A percentile compares a stretch with the other conserved stretches of the same genome.
These are phyloP conservation scores for Charadrius vociferus DNA, from an alignment of 2,113 vertebrate species.

Conservation along the genomic window DNA sequence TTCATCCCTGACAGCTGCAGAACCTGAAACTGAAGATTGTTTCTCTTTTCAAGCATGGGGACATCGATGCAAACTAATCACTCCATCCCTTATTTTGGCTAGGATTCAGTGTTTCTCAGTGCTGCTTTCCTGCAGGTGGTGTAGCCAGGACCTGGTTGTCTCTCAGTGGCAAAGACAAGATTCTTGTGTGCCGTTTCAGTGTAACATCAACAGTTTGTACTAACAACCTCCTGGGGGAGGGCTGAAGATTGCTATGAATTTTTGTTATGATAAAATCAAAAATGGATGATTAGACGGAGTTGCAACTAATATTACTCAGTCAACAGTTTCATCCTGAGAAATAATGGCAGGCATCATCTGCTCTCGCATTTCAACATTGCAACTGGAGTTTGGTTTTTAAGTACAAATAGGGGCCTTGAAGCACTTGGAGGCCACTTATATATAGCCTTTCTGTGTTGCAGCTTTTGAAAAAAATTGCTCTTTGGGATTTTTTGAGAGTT, in stretches of 20 bases:
- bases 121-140: not conserved
- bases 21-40: constrained; percentile 4
- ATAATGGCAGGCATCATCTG: not conserved
- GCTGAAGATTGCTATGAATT: not conserved
- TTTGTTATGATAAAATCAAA: not conserved
- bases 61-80: not conserved
- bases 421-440: not conserved
- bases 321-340: not conserved
- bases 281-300: not conserved
- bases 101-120: not conserved
- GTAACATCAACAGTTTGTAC: not conserved
- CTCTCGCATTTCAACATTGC: not conserved
- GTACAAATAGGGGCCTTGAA: not conserved
- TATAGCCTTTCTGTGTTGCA: not conserved
- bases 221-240: not conserved
- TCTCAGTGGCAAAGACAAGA: not conserved
- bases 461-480: not conserved
- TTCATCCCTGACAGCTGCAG: not conserved
- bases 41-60: not conserved
- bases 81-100: not conserved
- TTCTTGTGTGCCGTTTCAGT: not conserved
- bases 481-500: not conserved
- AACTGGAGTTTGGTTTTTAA: not conserved
- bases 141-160: not conserved
- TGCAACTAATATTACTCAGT: not conserved